Evolutionary conservation across 2,797 vertebrate species (phyloP).

Genomic region (Eptatretus atami): DNA sequence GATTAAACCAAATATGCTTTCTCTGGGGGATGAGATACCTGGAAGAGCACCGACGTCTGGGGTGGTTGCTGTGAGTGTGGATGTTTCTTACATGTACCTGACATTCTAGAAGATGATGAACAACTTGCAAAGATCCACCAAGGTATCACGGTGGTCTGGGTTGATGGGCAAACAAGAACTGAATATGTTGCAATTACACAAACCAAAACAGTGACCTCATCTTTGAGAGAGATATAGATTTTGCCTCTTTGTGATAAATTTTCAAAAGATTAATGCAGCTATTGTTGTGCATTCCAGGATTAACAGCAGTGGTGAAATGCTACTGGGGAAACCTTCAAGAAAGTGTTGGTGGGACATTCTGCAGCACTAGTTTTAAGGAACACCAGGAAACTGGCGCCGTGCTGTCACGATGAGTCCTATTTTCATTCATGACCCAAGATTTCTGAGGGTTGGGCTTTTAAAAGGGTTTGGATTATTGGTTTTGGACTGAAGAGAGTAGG

Average conservation of each 20-base stretch:
- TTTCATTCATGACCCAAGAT: conserved; percentile 50
- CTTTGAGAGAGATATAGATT: accelerated
- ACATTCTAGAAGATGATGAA: conserved; percentile 87
- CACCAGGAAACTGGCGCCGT: conserved; percentile 64
- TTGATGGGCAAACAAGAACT: not conserved
- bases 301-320: conserved; percentile 46
- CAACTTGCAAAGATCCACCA: conserved; percentile 50
- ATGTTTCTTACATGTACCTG: conserved; percentile 82
- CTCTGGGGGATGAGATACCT: conserved; percentile 84
- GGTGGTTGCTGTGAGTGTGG: conserved; percentile 68
- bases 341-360: conserved; percentile 48
- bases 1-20: conserved; percentile 92
- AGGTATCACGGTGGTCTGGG: conserved; percentile 18
- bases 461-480: too few relatives aligned
- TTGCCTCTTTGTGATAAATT: conserved; percentile 4
- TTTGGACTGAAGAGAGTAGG: too few relatives aligned
- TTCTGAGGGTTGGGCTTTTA: not conserved
- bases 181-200: not conserved
- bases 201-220: not conserved
- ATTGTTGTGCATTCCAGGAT: conserved; percentile 21
- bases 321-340: conserved; percentile 97
- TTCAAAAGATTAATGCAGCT: not conserved
- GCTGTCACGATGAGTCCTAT: conserved; percentile 42
- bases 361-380: conserved; percentile 41
- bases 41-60: conserved; percentile 48